phyloP scores from a whole-genome alignment of 2,888 invertebrate genomes.

The Pyrocoelia pectoralis region DNA sequence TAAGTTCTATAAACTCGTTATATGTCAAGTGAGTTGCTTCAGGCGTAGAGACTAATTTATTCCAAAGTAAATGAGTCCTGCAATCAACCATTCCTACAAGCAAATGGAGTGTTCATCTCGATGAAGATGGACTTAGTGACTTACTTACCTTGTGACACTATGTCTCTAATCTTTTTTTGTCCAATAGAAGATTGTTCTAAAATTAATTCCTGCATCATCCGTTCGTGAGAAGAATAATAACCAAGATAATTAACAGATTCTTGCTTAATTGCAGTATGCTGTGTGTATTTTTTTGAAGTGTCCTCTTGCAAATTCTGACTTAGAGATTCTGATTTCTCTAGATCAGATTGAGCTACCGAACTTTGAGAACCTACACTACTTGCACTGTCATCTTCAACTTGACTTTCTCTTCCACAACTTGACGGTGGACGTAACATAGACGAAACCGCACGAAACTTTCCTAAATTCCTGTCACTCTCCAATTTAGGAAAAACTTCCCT shows the following conservation, averaged over 20 bases:
- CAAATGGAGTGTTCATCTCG: constrained; percentile 1
- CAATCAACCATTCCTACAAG: constrained; percentile 68
- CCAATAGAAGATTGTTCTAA: constrained; percentile 66
- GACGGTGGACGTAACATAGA: constrained; percentile 49
- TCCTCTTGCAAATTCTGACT: constrained; percentile 16
- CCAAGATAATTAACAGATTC: constrained; percentile 75
- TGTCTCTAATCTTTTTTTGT: constrained; percentile 64
- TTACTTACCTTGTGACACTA: constrained; percentile 66
- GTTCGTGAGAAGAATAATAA: constrained; percentile 73
- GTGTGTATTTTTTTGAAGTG: constrained; percentile 17
- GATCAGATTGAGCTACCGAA: constrained; percentile 12
- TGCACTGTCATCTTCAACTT: constrained; percentile 20
- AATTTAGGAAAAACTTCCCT: constrained; percentile 69
- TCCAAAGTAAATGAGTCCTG: constrained; percentile 75
- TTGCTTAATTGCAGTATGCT: constrained; percentile 60
- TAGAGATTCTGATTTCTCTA: constrained; percentile 16
- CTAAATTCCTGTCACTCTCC: constrained; percentile 66
- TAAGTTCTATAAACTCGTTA: constrained; percentile 70
- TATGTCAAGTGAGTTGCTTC: constrained; percentile 63
- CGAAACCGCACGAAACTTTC: constrained; percentile 69
- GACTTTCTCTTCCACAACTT: constrained; percentile 41
- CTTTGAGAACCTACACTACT: constrained; percentile 3
- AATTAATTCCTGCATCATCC: constrained; percentile 70
- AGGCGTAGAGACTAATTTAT: constrained; percentile 65
- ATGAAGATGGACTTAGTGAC: neutral